Conservation (phyloP, 2,888 invertebrate genomes). For the Sminthurinus aureus region DNA sequence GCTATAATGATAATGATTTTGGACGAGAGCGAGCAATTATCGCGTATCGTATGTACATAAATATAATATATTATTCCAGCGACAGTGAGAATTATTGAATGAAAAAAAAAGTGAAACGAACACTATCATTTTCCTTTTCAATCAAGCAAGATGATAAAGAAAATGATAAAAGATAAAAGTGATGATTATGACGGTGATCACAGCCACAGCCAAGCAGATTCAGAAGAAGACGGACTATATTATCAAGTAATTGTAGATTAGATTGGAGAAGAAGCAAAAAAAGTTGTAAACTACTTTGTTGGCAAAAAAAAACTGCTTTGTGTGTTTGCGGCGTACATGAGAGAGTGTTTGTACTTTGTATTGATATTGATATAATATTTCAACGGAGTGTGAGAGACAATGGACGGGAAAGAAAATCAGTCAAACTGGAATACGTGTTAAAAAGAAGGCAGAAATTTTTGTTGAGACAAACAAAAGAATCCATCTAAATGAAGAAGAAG, state of each 20-base stretch:
- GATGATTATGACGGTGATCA: background rate
- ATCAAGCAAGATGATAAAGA: too few species aligned
- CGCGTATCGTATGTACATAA: too few species aligned
- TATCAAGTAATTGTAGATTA: background rate
- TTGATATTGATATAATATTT: background rate
- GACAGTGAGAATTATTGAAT: too few species aligned
- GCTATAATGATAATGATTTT: too few species aligned
- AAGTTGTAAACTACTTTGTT: background rate
- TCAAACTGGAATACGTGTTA: background rate
- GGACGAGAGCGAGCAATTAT: too few species aligned
- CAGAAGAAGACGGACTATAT: background rate
- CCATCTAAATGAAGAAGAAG: background rate
- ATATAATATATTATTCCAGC: too few species aligned
- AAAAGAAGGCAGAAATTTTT: background rate
- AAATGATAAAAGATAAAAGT: too few species aligned
- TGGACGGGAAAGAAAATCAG: background rate
- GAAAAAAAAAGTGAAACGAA: too few species aligned
- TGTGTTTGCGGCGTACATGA: background rate
- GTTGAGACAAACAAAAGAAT: background rate
- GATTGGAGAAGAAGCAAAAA: conserved; percentile 6
- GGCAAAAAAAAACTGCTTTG: background rate
- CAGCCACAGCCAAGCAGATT: too few species aligned
- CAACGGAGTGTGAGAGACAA: background rate
- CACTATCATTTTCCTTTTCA: too few species aligned
- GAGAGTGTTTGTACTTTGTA: conserved; percentile 2